Evolutionary conservation across 1,140 invertebrate species (phyloP), one percentile per base, ranked within the genome.

Genomic region (Cataglyphis hispanica): DNA sequence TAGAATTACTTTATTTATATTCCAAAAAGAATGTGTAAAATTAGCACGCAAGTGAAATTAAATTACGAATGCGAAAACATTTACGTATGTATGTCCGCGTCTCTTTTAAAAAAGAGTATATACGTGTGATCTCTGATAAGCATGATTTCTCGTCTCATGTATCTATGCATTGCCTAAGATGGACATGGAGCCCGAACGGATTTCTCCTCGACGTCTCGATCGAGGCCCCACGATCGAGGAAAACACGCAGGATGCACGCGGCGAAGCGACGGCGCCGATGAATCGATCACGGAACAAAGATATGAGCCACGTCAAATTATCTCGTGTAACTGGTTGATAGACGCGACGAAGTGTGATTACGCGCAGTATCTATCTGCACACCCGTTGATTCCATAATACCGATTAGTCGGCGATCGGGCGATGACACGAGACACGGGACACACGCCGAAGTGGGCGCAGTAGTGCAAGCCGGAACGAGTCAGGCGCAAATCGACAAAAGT

Each of bases 281-380:
- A 0, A 25, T 56, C 34, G 67, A 58, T 16, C 4, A 31, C 50
- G 50, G 50, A 72, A 81, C 50, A 34, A 72, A 72, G 78, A 81
- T 72, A 72, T 27, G 66, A n/a, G 11, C 66, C 22, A 31, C 50
- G 31, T 34, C 78, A 50, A 72, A 81, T 81, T 81, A 81, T 81
- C 78, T 81, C 50, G 34, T 25, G 46, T 66, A 70, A 50, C 46
- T 43, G 78, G 25, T n/a, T 81, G 69, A 81, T 81, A 72, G 50
- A 31, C 27, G 63, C 63, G 22, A 34, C 46, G 22, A 56, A n/a
- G 50, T 72, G 78, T 72, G 78, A 81, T 81, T 81, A 81, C 66
- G 56, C 43, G 13, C 64, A 50, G 66, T 81, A 81, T 81, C 78
- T 81, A 58, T 81, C 50, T 31, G 34, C 66, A 72, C 67, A 72